Conservation (phyloP, 2,113 vertebrate species). For the Chionis minor region DNA sequence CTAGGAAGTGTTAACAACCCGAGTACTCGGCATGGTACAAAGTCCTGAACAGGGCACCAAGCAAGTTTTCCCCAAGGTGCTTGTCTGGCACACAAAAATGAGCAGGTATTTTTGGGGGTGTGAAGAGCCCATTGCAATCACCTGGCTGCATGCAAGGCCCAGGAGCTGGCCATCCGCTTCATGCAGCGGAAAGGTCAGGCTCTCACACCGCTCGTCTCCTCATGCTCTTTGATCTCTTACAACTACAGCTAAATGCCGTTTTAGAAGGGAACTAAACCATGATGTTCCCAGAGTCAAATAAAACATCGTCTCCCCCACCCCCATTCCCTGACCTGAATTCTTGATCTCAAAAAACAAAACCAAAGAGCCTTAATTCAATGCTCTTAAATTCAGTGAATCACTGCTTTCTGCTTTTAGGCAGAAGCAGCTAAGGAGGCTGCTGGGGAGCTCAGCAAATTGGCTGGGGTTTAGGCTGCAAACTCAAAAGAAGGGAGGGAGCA, state of each 20-base stretch:
- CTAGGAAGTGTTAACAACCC: neutral
- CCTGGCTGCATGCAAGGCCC: neutral
- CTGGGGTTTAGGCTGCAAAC: neutral
- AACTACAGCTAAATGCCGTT: neutral
- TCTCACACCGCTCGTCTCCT: neutral
- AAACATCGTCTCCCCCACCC: neutral
- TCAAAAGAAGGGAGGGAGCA: neutral
- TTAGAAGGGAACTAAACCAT: neutral
- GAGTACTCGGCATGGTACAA: neutral
- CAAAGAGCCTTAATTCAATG: constrained; percentile 4
- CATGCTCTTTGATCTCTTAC: neutral
- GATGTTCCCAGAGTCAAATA: neutral
- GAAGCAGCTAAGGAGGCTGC: neutral
- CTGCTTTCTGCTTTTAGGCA: constrained; percentile 23
- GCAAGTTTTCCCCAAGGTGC: neutral
- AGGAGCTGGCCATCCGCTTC: neutral
- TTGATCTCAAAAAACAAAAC: constrained; percentile 23
- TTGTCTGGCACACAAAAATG: neutral
- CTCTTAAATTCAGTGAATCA: constrained; percentile 12
- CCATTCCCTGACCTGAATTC: constrained; percentile 28
- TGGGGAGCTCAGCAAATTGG: neutral
- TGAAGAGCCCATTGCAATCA: neutral
- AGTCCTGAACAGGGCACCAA: neutral
- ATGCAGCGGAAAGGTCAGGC: neutral
- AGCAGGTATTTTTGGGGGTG: neutral